Conservation (phyloP, 2,113 vertebrate genomes). For the Pholis gunnellus region DNA sequence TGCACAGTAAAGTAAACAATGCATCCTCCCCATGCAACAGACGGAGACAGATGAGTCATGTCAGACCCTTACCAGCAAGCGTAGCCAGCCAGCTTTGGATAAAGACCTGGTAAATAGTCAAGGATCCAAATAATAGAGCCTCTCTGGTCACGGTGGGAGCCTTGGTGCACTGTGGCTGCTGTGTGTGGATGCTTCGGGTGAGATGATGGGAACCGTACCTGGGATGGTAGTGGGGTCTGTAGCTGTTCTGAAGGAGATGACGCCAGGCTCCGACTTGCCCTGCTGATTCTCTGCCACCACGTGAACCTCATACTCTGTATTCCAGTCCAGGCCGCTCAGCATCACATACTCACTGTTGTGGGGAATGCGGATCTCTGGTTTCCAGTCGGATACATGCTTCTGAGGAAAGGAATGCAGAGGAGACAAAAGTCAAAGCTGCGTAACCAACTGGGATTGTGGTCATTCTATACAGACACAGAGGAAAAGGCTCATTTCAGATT, state of each 20-base stretch:
- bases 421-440: not conserved
- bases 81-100: not conserved
- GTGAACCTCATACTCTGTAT: slow-evolving; percentile 93
- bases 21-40: not conserved
- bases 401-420: slow-evolving; percentile 54
- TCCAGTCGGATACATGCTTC: slow-evolving; percentile 92
- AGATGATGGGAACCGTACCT: slow-evolving; percentile 85
- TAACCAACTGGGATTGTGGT: not conserved
- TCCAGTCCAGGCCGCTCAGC: slow-evolving; percentile 94
- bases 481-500: not conserved
- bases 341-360: slow-evolving; percentile 87
- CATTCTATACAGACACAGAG: not conserved
- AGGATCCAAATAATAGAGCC: slow-evolving; percentile 8
- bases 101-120: not conserved
- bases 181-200: slow-evolving; percentile 48
- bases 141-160: slow-evolving; percentile 62
- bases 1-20: slow-evolving; percentile 7
- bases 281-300: slow-evolving; percentile 95
- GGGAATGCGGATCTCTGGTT: slow-evolving; percentile 92
- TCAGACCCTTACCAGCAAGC: slow-evolving; percentile 11
- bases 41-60: slow-evolving; percentile 27
- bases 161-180: slow-evolving; percentile 42
- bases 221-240: slow-evolving; percentile 92
- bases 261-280: slow-evolving; percentile 90
- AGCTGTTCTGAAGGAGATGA: slow-evolving; percentile 88